These are phyloP conservation scores for Philopotamus ludificatus DNA, from an alignment of 1,140 invertebrate genomes.

Conservation along the genomic window DNA sequence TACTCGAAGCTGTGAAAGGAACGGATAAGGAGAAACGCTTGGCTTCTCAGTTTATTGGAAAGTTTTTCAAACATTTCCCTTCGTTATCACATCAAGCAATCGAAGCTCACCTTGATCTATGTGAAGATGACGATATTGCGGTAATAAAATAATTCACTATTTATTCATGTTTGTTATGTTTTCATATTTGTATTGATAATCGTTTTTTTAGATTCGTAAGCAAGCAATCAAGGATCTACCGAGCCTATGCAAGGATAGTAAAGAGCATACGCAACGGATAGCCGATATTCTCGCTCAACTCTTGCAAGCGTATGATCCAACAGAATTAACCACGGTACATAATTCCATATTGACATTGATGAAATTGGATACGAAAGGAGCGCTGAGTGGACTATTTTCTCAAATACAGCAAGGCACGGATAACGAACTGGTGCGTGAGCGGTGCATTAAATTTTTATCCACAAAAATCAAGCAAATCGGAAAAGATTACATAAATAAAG, in stretches of 20 bases:
- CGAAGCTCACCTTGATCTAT: constrained; percentile 90
- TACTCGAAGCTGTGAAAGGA: constrained; percentile 82
- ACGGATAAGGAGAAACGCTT: constrained; percentile 87
- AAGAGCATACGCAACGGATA: constrained; percentile 81
- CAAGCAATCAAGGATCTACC: constrained; percentile 95
- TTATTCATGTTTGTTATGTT: background rate
- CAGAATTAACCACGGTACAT: constrained; percentile 78
- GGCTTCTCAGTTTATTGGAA: constrained; percentile 91
- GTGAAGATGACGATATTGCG: constrained; percentile 91
- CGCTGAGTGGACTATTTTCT: constrained; percentile 81
- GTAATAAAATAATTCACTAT: constrained; percentile 53
- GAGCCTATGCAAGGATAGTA: constrained; percentile 79
- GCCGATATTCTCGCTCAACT: constrained; percentile 91
- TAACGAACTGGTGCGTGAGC: constrained; percentile 74
- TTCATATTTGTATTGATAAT: background rate
- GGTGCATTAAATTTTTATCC: constrained; percentile 85
- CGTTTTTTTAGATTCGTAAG: constrained; percentile 76
- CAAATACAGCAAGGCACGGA: constrained; percentile 80
- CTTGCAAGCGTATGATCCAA: constrained; percentile 79
- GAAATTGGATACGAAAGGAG: constrained; percentile 64
- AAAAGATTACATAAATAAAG: constrained; percentile 76
- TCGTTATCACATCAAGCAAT: constrained; percentile 79
- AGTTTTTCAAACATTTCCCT: constrained; percentile 93
- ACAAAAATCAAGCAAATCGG: constrained; percentile 80
- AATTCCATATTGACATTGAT: constrained; percentile 63